Base-by-base conservation (phyloP, 2,113 vertebrate species). In the Notothenia coriiceps region DNA sequence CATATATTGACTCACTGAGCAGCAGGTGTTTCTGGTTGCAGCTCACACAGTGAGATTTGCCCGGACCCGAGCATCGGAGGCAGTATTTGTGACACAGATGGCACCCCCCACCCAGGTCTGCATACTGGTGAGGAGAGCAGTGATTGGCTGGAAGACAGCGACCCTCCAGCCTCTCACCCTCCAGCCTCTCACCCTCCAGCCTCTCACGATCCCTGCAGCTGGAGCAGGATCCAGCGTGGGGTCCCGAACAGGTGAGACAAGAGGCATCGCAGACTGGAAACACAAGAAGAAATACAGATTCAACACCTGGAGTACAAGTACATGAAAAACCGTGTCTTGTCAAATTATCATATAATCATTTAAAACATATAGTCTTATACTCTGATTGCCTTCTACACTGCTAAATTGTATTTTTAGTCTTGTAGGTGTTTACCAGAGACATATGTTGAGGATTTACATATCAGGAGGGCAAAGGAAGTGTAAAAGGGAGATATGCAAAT, bases 1-100 rank as follows among this genome's bases (percentile, higher is more conserved):
- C 29, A 29, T 29, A 29, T 29, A 29, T 29, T 29, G 29, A 29
- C 29, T 97, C 91, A 98, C 97, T 96, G 83, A 97, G 94, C 79
- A 98, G 95, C 74, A 95, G 93, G n/a, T 18, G 86, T 13, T 91
- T 86, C 13, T 88, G 82, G 0, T 8, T 93, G 85, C 98, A 99
- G 94, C 91, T 94, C 12, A 95, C 91, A 62, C 98, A 99, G 2
- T 96, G 94, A 29, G 92, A 77, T 83, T 94, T 90, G 0, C 92
- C 77, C 0, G 97, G 95, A 22, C 98, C 98, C 0, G 70, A 93
- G 76, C 98, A 99, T 57, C 61, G 93, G 49, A 93, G 84, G 68
- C 98, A 99, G 84, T 94, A 94, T 43, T 84, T 91, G 79, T 99
- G 97, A 75, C 98, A 99, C 2, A 89, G 86, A 10, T 87, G 93